Conservation (phyloP, 2,888 invertebrate genomes). For the Mechanitis messenoides region DNA sequence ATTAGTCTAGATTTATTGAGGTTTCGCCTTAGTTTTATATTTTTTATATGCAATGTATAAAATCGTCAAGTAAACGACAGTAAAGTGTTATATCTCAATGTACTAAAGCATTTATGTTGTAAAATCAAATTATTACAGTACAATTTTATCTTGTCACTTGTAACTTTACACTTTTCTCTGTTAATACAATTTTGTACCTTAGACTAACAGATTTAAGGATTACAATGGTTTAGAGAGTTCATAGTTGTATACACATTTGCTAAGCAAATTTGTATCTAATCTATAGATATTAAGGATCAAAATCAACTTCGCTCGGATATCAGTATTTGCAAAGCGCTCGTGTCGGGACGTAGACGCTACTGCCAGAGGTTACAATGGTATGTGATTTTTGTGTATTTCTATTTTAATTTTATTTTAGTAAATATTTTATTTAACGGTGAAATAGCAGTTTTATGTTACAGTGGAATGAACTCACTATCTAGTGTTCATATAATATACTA, state of each 20-base stretch:
- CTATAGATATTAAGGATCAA: background rate
- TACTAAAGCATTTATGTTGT: background rate
- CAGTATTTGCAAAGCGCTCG: conserved; percentile 37
- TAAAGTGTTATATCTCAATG: background rate
- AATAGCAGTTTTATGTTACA: background rate
- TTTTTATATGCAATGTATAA: background rate
- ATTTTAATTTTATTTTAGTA: background rate
- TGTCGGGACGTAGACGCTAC: conserved; percentile 20
- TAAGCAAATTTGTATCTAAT: conserved; percentile 1
- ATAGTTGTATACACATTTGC: background rate
- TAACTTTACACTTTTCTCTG: background rate
- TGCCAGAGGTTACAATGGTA: conserved; percentile 29
- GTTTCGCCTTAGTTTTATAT: background rate
- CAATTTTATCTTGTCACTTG: background rate
- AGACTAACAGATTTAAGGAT: background rate
- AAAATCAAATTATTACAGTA: background rate
- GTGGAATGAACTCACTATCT: no score
- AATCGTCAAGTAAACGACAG: background rate
- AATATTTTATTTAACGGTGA: background rate
- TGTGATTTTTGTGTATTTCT: conserved; percentile 30
- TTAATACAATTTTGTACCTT: conserved; percentile 7
- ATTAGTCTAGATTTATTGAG: background rate
- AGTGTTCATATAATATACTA: no score
- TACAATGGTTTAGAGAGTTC: background rate
- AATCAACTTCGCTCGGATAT: background rate